A percentile compares a stretch with the other conserved stretches of the same genome.
phyloP scores from a whole-genome alignment of 1,140 invertebrate genomes.

The Diploscapter pachys region DNA sequence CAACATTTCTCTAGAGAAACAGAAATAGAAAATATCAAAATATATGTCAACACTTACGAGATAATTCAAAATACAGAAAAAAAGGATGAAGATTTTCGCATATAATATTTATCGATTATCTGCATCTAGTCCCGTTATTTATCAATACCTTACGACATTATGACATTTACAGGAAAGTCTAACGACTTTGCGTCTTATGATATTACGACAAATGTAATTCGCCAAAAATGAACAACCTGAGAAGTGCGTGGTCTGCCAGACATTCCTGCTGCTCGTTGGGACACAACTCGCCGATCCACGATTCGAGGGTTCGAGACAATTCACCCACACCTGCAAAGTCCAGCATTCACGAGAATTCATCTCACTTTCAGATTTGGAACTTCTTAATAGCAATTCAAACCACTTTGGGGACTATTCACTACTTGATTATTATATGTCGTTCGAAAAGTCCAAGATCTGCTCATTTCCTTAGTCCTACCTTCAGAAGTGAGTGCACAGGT shows the following conservation, averaged over 20 bases:
- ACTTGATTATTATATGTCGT: neutral
- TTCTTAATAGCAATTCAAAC: neutral
- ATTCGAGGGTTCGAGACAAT: neutral
- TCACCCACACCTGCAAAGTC: slow-evolving; percentile 4
- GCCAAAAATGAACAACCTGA: slow-evolving; percentile 13
- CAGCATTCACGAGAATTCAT: neutral
- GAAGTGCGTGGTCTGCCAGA: slow-evolving; percentile 16
- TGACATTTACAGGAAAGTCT: too few relatives aligned
- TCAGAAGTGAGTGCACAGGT: too few relatives aligned
- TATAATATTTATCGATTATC: too few relatives aligned
- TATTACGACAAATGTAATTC: too few relatives aligned
- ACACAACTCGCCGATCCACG: neutral
- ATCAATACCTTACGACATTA: too few relatives aligned
- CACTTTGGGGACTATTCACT: neutral
- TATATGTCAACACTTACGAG: too few relatives aligned
- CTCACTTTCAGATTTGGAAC: neutral
- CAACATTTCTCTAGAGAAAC: too few relatives aligned
- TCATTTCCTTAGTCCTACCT: too few relatives aligned
- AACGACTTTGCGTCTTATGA: too few relatives aligned
- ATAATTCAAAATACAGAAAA: neutral
- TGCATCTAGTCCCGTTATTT: too few relatives aligned
- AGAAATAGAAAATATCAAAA: too few relatives aligned
- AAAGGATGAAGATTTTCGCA: neutral
- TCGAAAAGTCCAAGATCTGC: neutral
- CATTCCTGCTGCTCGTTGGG: slow-evolving; percentile 10